Evolutionary conservation across 2,888 invertebrate species (phyloP).

Genomic region (Tortrix viridana): DNA sequence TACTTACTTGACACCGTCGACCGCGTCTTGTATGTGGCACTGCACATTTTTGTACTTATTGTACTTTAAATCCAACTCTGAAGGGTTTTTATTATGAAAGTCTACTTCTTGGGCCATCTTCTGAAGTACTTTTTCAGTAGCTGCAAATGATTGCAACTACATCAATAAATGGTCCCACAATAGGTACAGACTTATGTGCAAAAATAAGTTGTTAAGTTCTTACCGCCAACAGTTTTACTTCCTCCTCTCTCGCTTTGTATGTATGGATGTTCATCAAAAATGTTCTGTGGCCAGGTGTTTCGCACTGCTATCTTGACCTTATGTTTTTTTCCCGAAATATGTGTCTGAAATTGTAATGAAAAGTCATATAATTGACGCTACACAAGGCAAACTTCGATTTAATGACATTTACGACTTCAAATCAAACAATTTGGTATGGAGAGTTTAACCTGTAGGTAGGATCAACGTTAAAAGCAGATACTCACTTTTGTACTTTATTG

Average conservation of each 20-base stretch:
- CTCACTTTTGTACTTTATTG: too few relatives aligned
- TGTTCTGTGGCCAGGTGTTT: slow-evolving; percentile 63
- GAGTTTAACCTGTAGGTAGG: too few relatives aligned
- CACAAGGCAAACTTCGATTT: too few relatives aligned
- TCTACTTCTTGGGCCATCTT: slow-evolving; percentile 65
- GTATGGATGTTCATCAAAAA: slow-evolving; percentile 69
- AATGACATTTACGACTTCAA: too few relatives aligned
- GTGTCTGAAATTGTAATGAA: slow-evolving; percentile 58
- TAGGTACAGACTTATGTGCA: too few relatives aligned
- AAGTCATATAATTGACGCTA: too few relatives aligned
- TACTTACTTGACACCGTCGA: slow-evolving; percentile 68
- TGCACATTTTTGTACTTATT: slow-evolving; percentile 52
- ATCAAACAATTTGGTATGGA: too few relatives aligned
- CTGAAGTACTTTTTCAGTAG: slow-evolving; percentile 54
- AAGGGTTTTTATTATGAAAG: slow-evolving; percentile 47
- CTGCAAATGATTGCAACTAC: slow-evolving; percentile 43
- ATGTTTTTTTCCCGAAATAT: slow-evolving; percentile 80
- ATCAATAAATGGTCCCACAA: too few relatives aligned
- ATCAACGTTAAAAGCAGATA: too few relatives aligned
- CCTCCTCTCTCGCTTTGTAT: slow-evolving; percentile 47
- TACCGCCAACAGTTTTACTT: slow-evolving; percentile 20
- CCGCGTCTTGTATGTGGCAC: slow-evolving; percentile 69
- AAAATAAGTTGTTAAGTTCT: neutral
- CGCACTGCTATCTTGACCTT: slow-evolving; percentile 62
- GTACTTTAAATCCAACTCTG: slow-evolving; percentile 57